Conservation (phyloP, 2,888 invertebrate genomes). For the Euspilapteryx auroguttella region DNA sequence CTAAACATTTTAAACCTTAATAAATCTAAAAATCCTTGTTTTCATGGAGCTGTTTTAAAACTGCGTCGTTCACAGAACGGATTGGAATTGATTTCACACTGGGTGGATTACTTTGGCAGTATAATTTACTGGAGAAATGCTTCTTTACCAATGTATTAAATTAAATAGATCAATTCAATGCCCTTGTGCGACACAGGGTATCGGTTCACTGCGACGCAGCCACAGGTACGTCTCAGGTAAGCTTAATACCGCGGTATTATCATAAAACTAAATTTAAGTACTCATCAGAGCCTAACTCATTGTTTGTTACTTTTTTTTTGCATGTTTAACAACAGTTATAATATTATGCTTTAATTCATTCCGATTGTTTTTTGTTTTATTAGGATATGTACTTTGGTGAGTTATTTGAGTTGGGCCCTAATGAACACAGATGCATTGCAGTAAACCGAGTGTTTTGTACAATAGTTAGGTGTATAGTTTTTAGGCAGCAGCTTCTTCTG, state of each 20-base stretch:
- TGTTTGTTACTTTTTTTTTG: slow-evolving; percentile 7
- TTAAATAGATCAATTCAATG: slow-evolving; percentile 40
- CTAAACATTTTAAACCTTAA: slow-evolving; percentile 46
- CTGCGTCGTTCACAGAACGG: slow-evolving; percentile 59
- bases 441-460: slow-evolving; percentile 38
- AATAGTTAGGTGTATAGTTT: slow-evolving; percentile 9
- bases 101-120: slow-evolving; percentile 58
- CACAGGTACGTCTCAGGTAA: slow-evolving; percentile 58
- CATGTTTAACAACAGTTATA: slow-evolving; percentile 20
- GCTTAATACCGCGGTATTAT: slow-evolving; percentile 38
- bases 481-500: slow-evolving; percentile 64
- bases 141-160: slow-evolving; percentile 23
- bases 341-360: no score
- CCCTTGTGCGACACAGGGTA: slow-evolving; percentile 24
- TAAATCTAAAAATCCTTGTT: slow-evolving; percentile 38
- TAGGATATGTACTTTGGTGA: slow-evolving; percentile 28
- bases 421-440: slow-evolving; percentile 51
- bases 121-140: slow-evolving; percentile 38
- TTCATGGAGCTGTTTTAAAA: slow-evolving; percentile 42
- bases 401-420: slow-evolving; percentile 41
- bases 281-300: slow-evolving; percentile 49
- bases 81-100: slow-evolving; percentile 47
- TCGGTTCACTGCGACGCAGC: slow-evolving; percentile 56
- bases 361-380: no score
- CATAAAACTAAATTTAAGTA: slow-evolving; percentile 37